phyloP scores from a whole-genome alignment of 2,797 vertebrate species.

The Anas acuta region DNA sequence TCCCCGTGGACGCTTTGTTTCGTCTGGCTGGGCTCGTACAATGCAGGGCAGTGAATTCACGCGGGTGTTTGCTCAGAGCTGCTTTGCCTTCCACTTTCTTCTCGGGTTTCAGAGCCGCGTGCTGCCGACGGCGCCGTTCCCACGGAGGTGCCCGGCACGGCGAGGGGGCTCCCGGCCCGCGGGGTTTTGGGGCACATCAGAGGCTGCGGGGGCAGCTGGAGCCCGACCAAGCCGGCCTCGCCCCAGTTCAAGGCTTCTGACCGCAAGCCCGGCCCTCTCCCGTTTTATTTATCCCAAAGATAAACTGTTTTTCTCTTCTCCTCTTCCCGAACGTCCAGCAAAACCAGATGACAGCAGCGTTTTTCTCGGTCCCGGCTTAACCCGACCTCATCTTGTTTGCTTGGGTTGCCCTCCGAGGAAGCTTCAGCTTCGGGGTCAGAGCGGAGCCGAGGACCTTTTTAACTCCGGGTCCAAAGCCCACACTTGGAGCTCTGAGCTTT shows the following conservation, averaged over 20 bases:
- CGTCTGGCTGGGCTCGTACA: constrained; percentile 53
- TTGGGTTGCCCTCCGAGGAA: neutral
- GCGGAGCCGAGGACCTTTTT: neutral
- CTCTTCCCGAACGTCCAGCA: neutral
- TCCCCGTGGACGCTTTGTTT: neutral
- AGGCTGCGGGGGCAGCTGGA: neutral
- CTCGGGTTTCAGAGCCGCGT: constrained; percentile 39
- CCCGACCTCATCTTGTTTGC: neutral
- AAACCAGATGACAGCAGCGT: neutral
- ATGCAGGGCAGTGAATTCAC: constrained; percentile 41
- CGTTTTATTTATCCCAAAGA: constrained; percentile 53
- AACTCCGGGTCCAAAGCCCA: neutral
- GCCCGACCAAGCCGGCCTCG: neutral
- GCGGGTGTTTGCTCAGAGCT: constrained; percentile 21
- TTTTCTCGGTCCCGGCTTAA: neutral
- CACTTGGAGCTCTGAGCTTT: neutral
- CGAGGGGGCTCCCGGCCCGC: too few species aligned
- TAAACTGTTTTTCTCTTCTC: constrained; percentile 47
- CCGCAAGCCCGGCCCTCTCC: neutral
- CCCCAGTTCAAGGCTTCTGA: neutral
- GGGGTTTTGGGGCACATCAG: neutral
- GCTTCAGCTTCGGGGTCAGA: neutral
- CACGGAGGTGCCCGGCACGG: too few species aligned
- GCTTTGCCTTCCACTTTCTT: constrained; percentile 45
- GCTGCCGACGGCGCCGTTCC: neutral